Evolutionary conservation across 2,797 vertebrate species (phyloP), one percentile per base, ranked within the genome.

Genomic region (Dipus sagitta): DNA sequence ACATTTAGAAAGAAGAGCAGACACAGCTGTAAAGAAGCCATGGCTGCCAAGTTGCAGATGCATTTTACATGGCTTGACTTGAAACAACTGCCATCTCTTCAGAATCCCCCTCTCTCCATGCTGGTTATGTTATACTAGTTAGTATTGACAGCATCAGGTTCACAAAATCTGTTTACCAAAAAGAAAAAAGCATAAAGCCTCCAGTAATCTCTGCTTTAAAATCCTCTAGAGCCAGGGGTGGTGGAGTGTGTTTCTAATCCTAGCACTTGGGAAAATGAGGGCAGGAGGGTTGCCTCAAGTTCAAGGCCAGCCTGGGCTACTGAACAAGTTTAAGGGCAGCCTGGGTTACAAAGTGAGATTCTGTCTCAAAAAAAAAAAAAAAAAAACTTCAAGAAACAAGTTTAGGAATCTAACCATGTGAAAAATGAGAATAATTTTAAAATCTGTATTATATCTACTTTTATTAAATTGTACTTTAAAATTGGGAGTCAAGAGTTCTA

Each of bases 161-260:
- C 80, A 88, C 30, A 93, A 88, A 90, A 91, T 88, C 42, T 88
- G 6, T 78, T 88, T 77, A 74, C 93, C 54, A 81, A 79, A 81
- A 85, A 54, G 30, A 75, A 91, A 94, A 92, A 74, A 38, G 23
- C 24, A 32, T 90, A 88, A 75, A 78, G 28, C 23, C 76, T 28
- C n/a, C 6, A 68, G 10, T 95, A 83, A 89, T 67, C 34, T 75
- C 65, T 90, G 70, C 90, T 84, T 92, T 88, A 74, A 90, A 92
- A 79, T 64, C 70, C 75, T 58, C 86, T 38, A 64, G 28, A 76
- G 30, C 34, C 38, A 87, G 72, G 72, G 76, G 60, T 32, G 21
- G 21, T 18, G 17, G 30, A 64, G 14, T 8, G 32, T n/a, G 12
- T 3, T 52, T 65, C 9, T 76, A 67, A 76, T 76, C 72, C 60